These are phyloP conservation scores for Pyxicephalus adspersus DNA, from an alignment of 2,113 vertebrate genomes.

Conservation along the genomic window DNA sequence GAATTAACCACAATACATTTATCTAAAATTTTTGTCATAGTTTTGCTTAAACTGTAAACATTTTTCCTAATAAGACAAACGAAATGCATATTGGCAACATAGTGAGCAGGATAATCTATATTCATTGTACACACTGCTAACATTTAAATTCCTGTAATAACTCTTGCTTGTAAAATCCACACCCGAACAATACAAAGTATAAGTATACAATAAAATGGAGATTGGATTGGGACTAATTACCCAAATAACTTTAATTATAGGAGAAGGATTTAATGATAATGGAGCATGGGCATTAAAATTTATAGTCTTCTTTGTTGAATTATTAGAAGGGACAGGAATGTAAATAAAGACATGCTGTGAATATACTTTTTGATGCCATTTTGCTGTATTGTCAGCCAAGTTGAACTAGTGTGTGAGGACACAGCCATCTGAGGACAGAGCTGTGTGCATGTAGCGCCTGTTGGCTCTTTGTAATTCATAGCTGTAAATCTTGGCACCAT, in stretches of 20 bases:
- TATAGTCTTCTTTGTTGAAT: slow-evolving; percentile 37
- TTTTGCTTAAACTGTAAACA: no score
- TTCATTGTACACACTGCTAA: background rate
- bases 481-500: background rate
- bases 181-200: slow-evolving; percentile 28
- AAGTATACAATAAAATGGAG: slow-evolving; percentile 5
- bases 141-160: slow-evolving; percentile 29
- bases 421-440: background rate
- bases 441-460: background rate
- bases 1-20: no score
- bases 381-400: background rate
- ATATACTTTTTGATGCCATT: background rate
- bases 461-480: background rate
- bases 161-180: slow-evolving; percentile 32
- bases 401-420: background rate
- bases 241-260: slow-evolving; percentile 23
- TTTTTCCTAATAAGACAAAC: no score
- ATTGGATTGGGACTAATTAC: slow-evolving; percentile 45
- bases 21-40: no score
- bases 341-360: slow-evolving; percentile 40
- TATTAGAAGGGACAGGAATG: slow-evolving; percentile 32
- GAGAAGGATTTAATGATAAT: slow-evolving; percentile 47
- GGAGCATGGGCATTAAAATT: slow-evolving; percentile 28
- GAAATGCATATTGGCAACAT: no score
- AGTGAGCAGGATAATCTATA: background rate